Evolutionary conservation across 2,797 vertebrate species (phyloP).

Genomic region (Gymnoscopelus braueri): DNA sequence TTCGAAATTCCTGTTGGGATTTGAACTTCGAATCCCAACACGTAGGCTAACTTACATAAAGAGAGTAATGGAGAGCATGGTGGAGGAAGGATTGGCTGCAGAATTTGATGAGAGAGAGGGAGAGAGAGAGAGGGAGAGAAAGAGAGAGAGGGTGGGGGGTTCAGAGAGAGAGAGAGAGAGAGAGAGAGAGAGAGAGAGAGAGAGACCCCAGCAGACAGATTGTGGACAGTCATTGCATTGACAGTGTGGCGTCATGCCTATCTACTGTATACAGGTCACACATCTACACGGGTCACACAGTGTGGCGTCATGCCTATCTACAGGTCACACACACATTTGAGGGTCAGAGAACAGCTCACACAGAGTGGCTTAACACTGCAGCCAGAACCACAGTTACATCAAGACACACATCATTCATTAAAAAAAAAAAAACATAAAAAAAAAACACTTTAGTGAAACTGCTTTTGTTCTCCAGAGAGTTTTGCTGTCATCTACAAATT

Average conservation of each 20-base stretch:
- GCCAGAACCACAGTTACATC: background rate
- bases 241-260: background rate
- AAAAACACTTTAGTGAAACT: too few relatives aligned
- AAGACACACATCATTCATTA: background rate
- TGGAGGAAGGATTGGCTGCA: too few relatives aligned
- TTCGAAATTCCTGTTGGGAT: too few relatives aligned
- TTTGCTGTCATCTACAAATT: too few relatives aligned
- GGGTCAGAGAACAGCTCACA: constrained; percentile 1
- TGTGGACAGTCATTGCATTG: background rate
- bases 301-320: background rate
- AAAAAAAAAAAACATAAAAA: too few relatives aligned
- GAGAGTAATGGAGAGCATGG: too few relatives aligned
- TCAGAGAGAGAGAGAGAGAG: background rate
- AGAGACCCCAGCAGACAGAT: constrained; percentile 5
- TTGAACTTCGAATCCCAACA: too few relatives aligned
- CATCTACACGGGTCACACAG: background rate
- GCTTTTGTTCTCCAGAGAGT: too few relatives aligned
- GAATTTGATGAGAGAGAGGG: too few relatives aligned
- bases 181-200: background rate
- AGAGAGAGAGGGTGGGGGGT: too few relatives aligned
- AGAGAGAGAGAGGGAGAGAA: too few relatives aligned
- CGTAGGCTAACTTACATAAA: too few relatives aligned
- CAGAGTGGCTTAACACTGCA: background rate
- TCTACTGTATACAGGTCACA: background rate
- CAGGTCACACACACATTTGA: constrained; percentile 1